Base-by-base conservation (phyloP, 2,888 invertebrate genomes). In the Adineta ricciae region DNA sequence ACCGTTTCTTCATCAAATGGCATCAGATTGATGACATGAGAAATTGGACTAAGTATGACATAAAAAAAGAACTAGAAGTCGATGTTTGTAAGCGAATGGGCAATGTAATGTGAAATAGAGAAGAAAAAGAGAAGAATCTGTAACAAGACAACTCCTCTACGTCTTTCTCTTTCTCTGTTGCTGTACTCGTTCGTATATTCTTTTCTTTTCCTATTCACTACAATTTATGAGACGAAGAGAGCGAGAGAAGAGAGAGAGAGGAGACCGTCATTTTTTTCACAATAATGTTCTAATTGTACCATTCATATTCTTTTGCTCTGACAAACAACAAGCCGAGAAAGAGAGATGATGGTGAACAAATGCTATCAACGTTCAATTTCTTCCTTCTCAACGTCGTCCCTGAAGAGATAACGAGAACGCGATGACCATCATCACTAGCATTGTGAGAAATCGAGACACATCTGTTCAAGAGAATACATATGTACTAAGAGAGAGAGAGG, bases 261-360 rank as follows among this genome's bases (percentile, higher is more conserved):
- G 5, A 64, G 27, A 64, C 64, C 32, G 64, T 64, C 64, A 64
- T 64, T 64, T 64, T 64, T 32, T 64, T 64, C 64, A 64, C 64
- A 64, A 64, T 64, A 27, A 64, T 32, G 64, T 64, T 64, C 64
- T 64, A 64, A 64, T 64, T 64, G 64, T 64, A 64, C 64, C 14
- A 64, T 19, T 64, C 64, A 32, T 36, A 36, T 64, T 64, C 64
- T 32, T 32, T 64, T 16, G 27, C 27, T 32, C 64, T 64, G 32
- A 32, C 64, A 64, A 64, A 64, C 64, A 64, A 64, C 32, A 19
- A 64, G 32, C 27, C 32, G 32, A 64, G 64, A 64, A 64, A 64
- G 32, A 64, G 64, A 36, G 64, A 64, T 64, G 64, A 64, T 64
- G 64, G 32, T 64, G 64, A 64, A 64, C 32, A 64, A 64, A 64